Evolutionary conservation across 2,888 invertebrate genomes (phyloP), one percentile per base, ranked within the genome.

Genomic region (Patella depressa): DNA sequence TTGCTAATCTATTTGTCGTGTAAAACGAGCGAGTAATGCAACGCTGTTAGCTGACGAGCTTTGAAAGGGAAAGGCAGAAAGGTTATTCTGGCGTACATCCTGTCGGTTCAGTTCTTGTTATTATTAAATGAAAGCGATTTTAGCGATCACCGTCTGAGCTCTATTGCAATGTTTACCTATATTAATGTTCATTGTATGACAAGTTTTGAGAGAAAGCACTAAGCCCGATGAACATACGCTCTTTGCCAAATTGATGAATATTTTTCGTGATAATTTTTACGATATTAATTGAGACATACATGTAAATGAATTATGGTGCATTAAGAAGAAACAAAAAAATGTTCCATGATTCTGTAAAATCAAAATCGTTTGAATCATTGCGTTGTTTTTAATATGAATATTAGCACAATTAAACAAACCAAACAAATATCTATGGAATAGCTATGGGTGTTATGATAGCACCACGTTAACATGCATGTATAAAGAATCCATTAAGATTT

Each of bases 121-220:
- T 65, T 14, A 65, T 65, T 65, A 24, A 65, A 65, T 65, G 65
- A 65, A 65, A 65, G 65, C 19, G 24, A 19, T 65, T 65, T 65
- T 65, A 65, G 65, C 19, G 24, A 65, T 45, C 71, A 29, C 55
- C 71, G 57, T n/a, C 72, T 59, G 71, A 65, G 57, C 69, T 59
- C 45, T 54, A 54, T 24, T 54, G 34, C 19, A 9, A 54, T 80
- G 77, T 80, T 80, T 80, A 78, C 78, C 59, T 80, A 77, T 73
- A 80, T 80, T 77, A 80, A 72, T 57, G 72, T 45, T 73, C 72
- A 73, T 80, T 80, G 79, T 80, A 75, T 53, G 65, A 19, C 29
- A 54, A 72, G 75, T 80, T 77, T 77, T 34, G 75, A 75, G 53
- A 74, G 76, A 75, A 80, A 80, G 79, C 78, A 80, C 59, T 24